These are phyloP conservation scores for Bergia sp. DNA, from an alignment of 92 coral and sea anemone genomes.

Conservation along the genomic window DNA sequence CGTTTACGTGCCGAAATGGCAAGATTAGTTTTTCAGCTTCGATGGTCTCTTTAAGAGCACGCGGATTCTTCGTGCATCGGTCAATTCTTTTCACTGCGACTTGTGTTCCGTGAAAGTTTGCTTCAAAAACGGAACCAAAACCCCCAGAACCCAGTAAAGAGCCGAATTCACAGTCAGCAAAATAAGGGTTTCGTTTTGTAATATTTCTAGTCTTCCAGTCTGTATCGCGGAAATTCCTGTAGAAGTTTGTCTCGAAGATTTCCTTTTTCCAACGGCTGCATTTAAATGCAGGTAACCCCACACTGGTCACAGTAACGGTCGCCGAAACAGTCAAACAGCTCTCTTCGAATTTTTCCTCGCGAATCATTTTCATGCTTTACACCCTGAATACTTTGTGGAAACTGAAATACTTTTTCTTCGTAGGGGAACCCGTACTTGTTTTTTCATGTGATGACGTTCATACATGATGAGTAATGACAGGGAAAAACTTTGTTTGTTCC, in stretches of 20 bases:
- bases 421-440: background rate
- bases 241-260: background rate
- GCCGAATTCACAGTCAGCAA: slow-evolving; percentile 48
- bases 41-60: slow-evolving; percentile 71
- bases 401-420: slow-evolving; percentile 16
- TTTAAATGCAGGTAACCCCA: slow-evolving; percentile 28
- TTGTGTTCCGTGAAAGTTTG: slow-evolving; percentile 63
- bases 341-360: slow-evolving; percentile 45
- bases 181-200: background rate
- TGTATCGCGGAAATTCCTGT: slow-evolving; percentile 25
- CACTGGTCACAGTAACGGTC: slow-evolving; percentile 7
- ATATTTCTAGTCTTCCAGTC: background rate
- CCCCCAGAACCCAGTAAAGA: slow-evolving; percentile 86
- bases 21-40: slow-evolving; percentile 80
- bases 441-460: slow-evolving; percentile 24
- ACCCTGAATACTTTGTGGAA: background rate
- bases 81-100: slow-evolving; percentile 88
- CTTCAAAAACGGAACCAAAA: slow-evolving; percentile 88
- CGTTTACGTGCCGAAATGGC: slow-evolving; percentile 75
- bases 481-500: background rate
- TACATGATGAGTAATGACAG: slow-evolving; percentile 2
- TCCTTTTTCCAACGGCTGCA: slow-evolving; percentile 48
- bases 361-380: slow-evolving; percentile 16
- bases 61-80: slow-evolving; percentile 69
- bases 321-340: slow-evolving; percentile 7